These are phyloP conservation scores for Catocala sponsa DNA, from an alignment of 2,888 invertebrate genomes.

Conservation along the genomic window DNA sequence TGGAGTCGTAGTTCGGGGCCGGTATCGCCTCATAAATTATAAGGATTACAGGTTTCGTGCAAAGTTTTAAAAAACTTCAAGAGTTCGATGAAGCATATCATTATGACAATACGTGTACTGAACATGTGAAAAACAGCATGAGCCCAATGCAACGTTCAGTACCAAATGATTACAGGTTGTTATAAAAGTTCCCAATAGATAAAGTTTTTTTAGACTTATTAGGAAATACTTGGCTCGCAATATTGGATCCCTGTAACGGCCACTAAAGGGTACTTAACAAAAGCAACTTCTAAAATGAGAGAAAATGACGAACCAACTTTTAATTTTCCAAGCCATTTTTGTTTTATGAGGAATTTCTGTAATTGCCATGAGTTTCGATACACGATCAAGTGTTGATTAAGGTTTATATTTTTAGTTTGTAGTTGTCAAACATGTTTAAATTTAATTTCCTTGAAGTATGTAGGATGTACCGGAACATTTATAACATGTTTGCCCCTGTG, in stretches of 20 bases:
- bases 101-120: neutral
- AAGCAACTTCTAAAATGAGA: conserved; percentile 14
- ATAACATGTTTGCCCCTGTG: too few relatives aligned
- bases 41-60: too few relatives aligned
- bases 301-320: conserved; percentile 14
- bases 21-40: too few relatives aligned
- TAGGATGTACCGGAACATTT: too few relatives aligned
- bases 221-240: conserved; percentile 15
- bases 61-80: too few relatives aligned
- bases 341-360: neutral
- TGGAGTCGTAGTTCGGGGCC: too few relatives aligned
- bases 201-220: conserved; percentile 15
- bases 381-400: conserved; percentile 1
- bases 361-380: conserved; percentile 1
- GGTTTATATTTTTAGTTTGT: neutral
- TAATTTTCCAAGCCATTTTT: conserved; percentile 7
- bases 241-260: conserved; percentile 17
- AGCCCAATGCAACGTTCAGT: neutral
- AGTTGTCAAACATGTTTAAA: too few relatives aligned
- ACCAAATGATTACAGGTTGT: neutral
- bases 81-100: too few relatives aligned
- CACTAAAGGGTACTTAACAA: conserved; percentile 21
- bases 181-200: conserved; percentile 2
- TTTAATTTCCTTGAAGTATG: too few relatives aligned
- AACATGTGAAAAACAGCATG: neutral